Evolutionary conservation across 2,888 invertebrate species (phyloP).

Genomic region (Notodonta ziczac): DNA sequence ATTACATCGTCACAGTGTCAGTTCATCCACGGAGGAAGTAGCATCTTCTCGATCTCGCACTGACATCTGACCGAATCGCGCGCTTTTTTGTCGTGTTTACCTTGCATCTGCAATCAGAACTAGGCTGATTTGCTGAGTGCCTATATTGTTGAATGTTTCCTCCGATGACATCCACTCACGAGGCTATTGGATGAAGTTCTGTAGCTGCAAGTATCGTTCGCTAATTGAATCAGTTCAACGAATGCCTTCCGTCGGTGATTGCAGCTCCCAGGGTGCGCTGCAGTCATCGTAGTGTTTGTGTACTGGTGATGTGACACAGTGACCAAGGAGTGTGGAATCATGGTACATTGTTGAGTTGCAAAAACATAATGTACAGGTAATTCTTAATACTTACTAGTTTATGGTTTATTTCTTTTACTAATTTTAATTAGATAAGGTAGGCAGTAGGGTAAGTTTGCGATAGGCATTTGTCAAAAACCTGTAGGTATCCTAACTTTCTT

Average conservation of each 20-base stretch:
- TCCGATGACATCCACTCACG: background rate
- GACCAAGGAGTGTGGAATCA: constrained; percentile 20
- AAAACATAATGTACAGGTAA: constrained; percentile 54
- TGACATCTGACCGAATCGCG: constrained; percentile 38
- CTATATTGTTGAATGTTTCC: no score
- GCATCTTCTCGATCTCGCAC: constrained; percentile 51
- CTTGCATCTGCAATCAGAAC: background rate
- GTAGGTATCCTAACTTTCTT: background rate
- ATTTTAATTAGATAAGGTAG: no score
- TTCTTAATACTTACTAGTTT: background rate
- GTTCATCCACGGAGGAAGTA: constrained; percentile 65
- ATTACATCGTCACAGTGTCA: constrained; percentile 70
- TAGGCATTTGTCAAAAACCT: background rate
- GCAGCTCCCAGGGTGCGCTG: constrained; percentile 44
- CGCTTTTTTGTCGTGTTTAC: constrained; percentile 5
- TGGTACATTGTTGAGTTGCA: constrained; percentile 18
- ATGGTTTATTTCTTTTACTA: no score
- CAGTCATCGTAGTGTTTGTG: constrained; percentile 27
- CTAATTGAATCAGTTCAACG: constrained; percentile 78
- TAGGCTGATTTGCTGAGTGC: no score
- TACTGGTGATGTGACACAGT: constrained; percentile 40
- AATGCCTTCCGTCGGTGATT: constrained; percentile 71
- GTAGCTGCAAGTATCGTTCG: constrained; percentile 23
- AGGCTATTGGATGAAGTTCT: constrained; percentile 13
- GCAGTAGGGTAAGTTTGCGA: no score